Conservation (phyloP, 2,113 vertebrate genomes). For the Stercorarius parasiticus region DNA sequence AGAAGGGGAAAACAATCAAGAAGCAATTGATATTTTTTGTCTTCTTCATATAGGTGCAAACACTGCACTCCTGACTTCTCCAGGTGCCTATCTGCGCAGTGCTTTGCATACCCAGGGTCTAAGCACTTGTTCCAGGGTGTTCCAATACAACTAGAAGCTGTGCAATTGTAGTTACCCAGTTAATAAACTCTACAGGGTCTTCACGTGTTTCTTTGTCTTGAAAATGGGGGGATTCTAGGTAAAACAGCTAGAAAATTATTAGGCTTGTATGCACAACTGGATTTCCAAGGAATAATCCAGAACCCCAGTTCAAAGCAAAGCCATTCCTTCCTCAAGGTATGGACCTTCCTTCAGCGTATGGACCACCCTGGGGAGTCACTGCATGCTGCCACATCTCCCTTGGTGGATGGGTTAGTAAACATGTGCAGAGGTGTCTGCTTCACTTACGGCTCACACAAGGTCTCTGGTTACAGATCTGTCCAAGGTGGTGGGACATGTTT, state of each 20-base stretch:
- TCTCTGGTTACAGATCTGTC: not conserved
- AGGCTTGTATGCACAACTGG: not conserved
- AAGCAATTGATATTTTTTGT: not conserved
- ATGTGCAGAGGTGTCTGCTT: not conserved
- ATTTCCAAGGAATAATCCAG: not conserved
- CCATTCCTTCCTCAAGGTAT: not conserved
- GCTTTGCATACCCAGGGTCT: not conserved
- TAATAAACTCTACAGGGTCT: not conserved
- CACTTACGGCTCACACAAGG: fast-evolving
- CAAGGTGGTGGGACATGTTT: too few relatives aligned
- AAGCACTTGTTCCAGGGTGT: not conserved
- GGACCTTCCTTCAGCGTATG: not conserved
- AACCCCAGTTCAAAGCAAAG: not conserved
- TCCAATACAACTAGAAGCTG: not conserved
- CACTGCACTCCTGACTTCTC: not conserved
- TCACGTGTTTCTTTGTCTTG: not conserved
- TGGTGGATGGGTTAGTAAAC: not conserved
- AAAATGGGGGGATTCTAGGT: not conserved
- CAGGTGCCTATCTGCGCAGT: not conserved
- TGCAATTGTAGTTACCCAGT: not conserved
- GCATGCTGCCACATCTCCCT: not conserved
- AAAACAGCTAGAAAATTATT: not conserved
- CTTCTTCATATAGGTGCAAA: not conserved
- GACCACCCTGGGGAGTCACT: not conserved
- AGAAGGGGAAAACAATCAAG: not conserved